A percentile compares a stretch with the other conserved stretches of the same genome.
phyloP scores from a whole-genome alignment of 1,140 invertebrate genomes.

The Brachionus sp. region DNA sequence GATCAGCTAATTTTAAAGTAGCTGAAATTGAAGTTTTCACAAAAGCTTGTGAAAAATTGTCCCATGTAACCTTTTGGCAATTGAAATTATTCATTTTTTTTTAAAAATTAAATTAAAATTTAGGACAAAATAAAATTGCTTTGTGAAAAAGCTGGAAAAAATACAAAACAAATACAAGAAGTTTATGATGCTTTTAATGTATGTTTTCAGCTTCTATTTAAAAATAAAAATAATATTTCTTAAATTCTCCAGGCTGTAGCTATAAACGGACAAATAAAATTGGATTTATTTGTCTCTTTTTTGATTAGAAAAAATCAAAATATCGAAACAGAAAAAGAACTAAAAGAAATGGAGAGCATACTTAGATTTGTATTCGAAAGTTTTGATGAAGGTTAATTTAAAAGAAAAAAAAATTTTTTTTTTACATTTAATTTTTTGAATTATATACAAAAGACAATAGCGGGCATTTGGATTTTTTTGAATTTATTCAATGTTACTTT shows the following conservation, averaged over 20 bases:
- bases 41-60: neutral
- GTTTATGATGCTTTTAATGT: constrained; percentile 1
- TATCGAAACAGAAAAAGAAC: constrained; percentile 3
- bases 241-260: neutral
- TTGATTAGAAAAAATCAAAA: constrained; percentile 1
- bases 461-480: neutral
- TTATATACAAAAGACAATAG: neutral
- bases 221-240: neutral
- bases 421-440: neutral
- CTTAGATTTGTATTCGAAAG: neutral
- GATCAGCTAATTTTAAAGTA: constrained; percentile 4
- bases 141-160: neutral
- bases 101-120: neutral
- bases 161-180: neutral
- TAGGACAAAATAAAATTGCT: neutral
- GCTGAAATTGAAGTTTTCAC: constrained; percentile 6
- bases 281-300: neutral
- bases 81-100: neutral
- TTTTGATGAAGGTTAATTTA: constrained; percentile 1
- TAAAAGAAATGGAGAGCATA: neutral
- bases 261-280: neutral
- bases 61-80: neutral
- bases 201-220: neutral
- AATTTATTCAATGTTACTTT: constrained; percentile 5
- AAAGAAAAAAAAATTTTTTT: neutral